Base-by-base conservation (phyloP, 2,113 vertebrate genomes). In the Malurus elegans region DNA sequence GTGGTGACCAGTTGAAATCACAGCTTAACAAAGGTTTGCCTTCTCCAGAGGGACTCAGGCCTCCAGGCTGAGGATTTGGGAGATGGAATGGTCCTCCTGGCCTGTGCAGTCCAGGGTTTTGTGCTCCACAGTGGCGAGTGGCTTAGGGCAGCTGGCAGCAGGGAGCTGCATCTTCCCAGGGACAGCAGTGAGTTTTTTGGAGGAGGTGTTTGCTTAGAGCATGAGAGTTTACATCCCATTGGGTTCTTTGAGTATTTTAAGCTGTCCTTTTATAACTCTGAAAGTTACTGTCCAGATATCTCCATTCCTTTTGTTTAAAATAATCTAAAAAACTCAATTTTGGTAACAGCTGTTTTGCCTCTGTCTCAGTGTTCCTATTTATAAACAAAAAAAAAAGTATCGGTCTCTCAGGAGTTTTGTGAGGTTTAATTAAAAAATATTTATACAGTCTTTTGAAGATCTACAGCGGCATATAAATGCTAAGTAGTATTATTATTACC, bases 371-470 rank as follows among this genome's bases (percentile, higher is more conserved):
- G 79, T 92, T 87, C 53, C 48, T 61, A 34, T 65, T 87, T 61
- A 45, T 69, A 84, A 93, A 79, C 31, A 72, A 40, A 61, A 44
- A 44, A 44, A 56, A 31, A 32, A 5, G 1, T 51, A 58, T 42
- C 42, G 58, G 31, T 36, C 44, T 93, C 83, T 91, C n/a, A 18
- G 79, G 86, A 66, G 38, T 74, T 94, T 57, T 69, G 28, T n/a
- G 50, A 85, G 50, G 29, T 21, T 94, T 75, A 92, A 85, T 94
- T 95, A 91, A 54, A 38, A 79, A 94, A 79, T 76, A 70, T 92
- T 95, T 94, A 61, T 65, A 44, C 28, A 90, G 66, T 16, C 66
- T 82, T 95, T 94, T 91, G 93, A 90, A 92, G 66, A 75, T 51
- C 67, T 6, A 91, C 90, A 87, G 50, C 53, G 26, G 24, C n/a